Conservation (phyloP, 1,140 invertebrate species). For the Eriosoma lanigerum region DNA sequence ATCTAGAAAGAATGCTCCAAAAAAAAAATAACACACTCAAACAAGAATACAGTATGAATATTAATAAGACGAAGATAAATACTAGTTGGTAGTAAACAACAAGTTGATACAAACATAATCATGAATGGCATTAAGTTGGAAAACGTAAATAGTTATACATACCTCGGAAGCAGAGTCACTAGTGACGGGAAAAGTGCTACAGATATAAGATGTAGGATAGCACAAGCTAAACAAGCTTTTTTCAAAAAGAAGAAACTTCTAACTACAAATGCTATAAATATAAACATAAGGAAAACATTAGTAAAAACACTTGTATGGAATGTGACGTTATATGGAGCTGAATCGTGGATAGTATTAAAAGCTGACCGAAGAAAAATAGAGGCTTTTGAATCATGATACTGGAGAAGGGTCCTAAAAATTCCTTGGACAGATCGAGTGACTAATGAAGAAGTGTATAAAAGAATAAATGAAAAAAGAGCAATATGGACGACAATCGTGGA, state of each 20-base stretch:
- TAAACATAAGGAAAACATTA: slow-evolving; percentile 25
- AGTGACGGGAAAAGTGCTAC: slow-evolving; percentile 19
- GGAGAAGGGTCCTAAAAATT: slow-evolving; percentile 54
- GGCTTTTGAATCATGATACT: slow-evolving; percentile 56
- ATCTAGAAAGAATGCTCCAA: too few relatives aligned
- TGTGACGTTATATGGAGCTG: slow-evolving; percentile 46
- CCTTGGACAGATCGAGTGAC: slow-evolving; percentile 52
- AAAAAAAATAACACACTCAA: slow-evolving; percentile 27
- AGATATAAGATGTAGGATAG: slow-evolving; percentile 45
- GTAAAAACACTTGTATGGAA: slow-evolving; percentile 39
- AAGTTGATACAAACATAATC: not conserved
- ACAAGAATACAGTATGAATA: slow-evolving; percentile 32
- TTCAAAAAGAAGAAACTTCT: slow-evolving; percentile 41
- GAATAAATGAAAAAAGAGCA: slow-evolving; percentile 1
- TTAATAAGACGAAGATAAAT: slow-evolving; percentile 41
- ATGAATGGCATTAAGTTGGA: not conserved
- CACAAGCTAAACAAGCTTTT: slow-evolving; percentile 19
- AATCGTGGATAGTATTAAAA: slow-evolving; percentile 55
- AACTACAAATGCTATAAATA: slow-evolving; percentile 13
- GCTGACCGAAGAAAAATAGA: slow-evolving; percentile 53
- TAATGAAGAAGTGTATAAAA: too few relatives aligned
- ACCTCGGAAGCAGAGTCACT: slow-evolving; percentile 36
- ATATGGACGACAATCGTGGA: not conserved
- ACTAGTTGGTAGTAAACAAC: slow-evolving; percentile 8
- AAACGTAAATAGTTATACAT: slow-evolving; percentile 4